phyloP scores from a whole-genome alignment of 2,888 invertebrate species.

The Drosophila formosana region DNA sequence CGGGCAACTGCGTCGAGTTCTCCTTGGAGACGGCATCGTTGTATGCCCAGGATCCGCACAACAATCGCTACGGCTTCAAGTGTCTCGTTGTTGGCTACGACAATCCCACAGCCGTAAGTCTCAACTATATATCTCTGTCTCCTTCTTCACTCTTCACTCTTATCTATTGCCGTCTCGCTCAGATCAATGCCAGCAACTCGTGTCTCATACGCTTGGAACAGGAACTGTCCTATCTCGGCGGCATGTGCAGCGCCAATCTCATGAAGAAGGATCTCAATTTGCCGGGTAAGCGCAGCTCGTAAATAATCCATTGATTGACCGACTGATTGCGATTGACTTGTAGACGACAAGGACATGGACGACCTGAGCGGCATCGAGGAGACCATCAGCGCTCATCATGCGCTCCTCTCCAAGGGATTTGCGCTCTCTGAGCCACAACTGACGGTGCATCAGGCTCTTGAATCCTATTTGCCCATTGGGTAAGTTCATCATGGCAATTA shows the following conservation, averaged over 20 bases:
- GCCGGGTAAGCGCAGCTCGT: slow-evolving; percentile 84
- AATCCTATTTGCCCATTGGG: slow-evolving; percentile 94
- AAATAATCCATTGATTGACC: background rate
- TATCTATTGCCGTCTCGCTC: slow-evolving; percentile 32
- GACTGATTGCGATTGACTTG: background rate
- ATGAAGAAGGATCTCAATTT: slow-evolving; percentile 92
- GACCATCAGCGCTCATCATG: slow-evolving; percentile 86
- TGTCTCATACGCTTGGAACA: slow-evolving; percentile 90
- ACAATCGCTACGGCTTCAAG: slow-evolving; percentile 91
- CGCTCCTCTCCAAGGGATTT: slow-evolving; percentile 94
- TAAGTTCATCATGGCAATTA: slow-evolving; percentile 85
- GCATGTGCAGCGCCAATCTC: slow-evolving; percentile 95
- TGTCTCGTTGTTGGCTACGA: slow-evolving; percentile 93
- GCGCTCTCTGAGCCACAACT: slow-evolving; percentile 93
- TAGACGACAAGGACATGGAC: slow-evolving; percentile 89
- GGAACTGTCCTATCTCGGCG: slow-evolving; percentile 95
- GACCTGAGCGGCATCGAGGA: slow-evolving; percentile 91
- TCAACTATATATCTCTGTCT: background rate
- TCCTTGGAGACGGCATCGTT: slow-evolving; percentile 98
- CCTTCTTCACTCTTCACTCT: background rate
- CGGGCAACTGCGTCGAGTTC: slow-evolving; percentile 97
- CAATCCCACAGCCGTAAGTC: slow-evolving; percentile 87
- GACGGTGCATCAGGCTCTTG: slow-evolving; percentile 94
- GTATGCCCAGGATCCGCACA: slow-evolving; percentile 95
- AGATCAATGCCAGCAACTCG: slow-evolving; percentile 84